Evolutionary conservation across 2,888 invertebrate species (phyloP).

Genomic region (Drosophila paracracens): DNA sequence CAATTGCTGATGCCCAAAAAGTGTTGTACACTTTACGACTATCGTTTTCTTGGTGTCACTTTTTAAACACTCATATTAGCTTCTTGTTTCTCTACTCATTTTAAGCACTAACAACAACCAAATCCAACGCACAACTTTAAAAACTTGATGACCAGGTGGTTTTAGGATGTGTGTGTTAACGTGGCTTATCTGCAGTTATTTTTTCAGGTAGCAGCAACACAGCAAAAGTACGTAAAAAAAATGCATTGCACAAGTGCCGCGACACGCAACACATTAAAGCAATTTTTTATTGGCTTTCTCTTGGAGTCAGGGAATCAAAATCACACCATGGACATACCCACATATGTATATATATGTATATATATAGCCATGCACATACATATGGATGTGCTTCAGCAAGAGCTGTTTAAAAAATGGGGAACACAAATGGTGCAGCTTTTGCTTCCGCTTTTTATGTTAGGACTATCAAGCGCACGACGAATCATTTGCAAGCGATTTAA

Average conservation of each 20-base stretch:
- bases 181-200: conserved; percentile 46
- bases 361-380: neutral
- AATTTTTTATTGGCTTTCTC: conserved; percentile 20
- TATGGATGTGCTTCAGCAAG: conserved; percentile 22
- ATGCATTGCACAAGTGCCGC: conserved; percentile 52
- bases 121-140: conserved; percentile 13
- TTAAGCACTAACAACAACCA: conserved; percentile 52
- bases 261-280: conserved; percentile 66
- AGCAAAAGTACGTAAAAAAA: conserved; percentile 1
- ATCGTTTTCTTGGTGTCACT: conserved; percentile 56
- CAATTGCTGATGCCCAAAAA: conserved; percentile 65
- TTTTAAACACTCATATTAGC: conserved; percentile 55
- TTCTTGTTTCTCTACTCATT: conserved; percentile 17
- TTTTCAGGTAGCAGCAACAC: conserved; percentile 34
- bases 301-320: conserved; percentile 57
- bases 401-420: conserved; percentile 32
- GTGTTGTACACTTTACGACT: conserved; percentile 28
- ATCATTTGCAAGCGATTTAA: conserved; percentile 78
- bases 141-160: conserved; percentile 50
- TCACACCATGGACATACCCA: conserved; percentile 48
- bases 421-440: conserved; percentile 58
- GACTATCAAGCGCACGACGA: conserved; percentile 37
- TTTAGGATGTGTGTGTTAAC: conserved; percentile 36
- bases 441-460: conserved; percentile 12
- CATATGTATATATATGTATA: neutral